These are phyloP conservation scores for Danio choprae DNA, from an alignment of 2,797 vertebrate genomes.

Conservation along the genomic window DNA sequence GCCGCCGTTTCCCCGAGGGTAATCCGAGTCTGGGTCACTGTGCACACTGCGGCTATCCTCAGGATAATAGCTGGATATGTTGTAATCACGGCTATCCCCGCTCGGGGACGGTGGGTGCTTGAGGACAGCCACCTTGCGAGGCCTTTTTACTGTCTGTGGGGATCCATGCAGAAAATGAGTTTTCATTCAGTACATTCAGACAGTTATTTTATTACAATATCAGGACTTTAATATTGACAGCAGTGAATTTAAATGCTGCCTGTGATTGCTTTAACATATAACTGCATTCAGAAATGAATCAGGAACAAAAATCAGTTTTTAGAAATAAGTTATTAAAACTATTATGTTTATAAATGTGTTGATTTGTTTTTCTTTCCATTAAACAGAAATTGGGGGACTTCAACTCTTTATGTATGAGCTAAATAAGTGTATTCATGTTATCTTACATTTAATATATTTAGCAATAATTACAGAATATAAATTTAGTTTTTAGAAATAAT, in stretches of 20 bases:
- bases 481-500: not conserved
- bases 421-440: too few relatives aligned
- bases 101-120: conserved; percentile 80
- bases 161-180: not conserved
- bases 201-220: not conserved
- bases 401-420: too few relatives aligned
- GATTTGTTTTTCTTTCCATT: too few relatives aligned
- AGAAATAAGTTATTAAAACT: too few relatives aligned
- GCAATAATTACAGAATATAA: not conserved
- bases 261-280: not conserved
- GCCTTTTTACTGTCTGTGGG: conserved; percentile 90
- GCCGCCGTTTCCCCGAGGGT: conserved; percentile 77
- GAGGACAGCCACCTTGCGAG: conserved; percentile 80
- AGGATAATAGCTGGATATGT: conserved; percentile 82
- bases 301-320: too few relatives aligned
- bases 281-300: not conserved
- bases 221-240: not conserved
- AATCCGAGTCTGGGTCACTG: conserved; percentile 82
- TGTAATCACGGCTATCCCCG: conserved; percentile 79
- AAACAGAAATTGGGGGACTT: too few relatives aligned
- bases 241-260: not conserved
- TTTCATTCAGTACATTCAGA: not conserved
- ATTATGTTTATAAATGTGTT: too few relatives aligned
- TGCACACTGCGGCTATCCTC: conserved; percentile 83
- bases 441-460: not conserved